Percentiles rank a stretch among this genome's conserved stretches.
Evolutionary conservation across 2,888 invertebrate genomes (phyloP).

Genomic region (Troides helena): DNA sequence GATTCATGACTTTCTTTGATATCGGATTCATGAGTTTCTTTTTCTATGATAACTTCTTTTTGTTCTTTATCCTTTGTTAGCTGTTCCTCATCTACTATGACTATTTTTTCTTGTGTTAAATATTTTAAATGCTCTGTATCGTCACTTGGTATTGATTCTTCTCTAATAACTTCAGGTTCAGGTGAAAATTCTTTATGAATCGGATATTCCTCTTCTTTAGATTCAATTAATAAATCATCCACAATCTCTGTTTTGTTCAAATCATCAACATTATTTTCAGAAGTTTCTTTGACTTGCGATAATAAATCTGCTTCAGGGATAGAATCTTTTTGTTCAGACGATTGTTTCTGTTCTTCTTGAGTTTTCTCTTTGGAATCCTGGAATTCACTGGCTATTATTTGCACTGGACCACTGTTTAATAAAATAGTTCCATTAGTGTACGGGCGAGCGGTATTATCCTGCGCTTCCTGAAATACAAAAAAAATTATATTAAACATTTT

Average conservation of each 20-base stretch:
- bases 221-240: slow-evolving; percentile 1
- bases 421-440: slow-evolving; percentile 71
- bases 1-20: slow-evolving; percentile 6
- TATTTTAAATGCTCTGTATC: slow-evolving; percentile 31
- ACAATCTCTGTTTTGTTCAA: not conserved
- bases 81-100: not conserved
- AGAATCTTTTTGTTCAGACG: slow-evolving; percentile 28
- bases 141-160: slow-evolving; percentile 30
- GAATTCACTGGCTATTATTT: slow-evolving; percentile 68
- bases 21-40: slow-evolving; percentile 8
- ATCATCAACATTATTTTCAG: not conserved
- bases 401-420: slow-evolving; percentile 64
- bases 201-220: not conserved
- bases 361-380: slow-evolving; percentile 52
- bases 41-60: not conserved
- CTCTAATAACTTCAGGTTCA: not conserved
- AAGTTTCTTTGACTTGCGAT: slow-evolving; percentile 13
- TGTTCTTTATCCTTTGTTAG: not conserved
- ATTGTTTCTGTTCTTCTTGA: slow-evolving; percentile 37
- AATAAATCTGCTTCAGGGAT: slow-evolving; percentile 27
- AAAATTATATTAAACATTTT: not conserved
- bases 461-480: slow-evolving; percentile 58
- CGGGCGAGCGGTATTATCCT: slow-evolving; percentile 67
- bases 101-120: slow-evolving; percentile 4
- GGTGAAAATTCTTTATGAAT: slow-evolving; percentile 1